Base-by-base conservation (phyloP, 2,113 vertebrate species). In the Platichthys stellatus region DNA sequence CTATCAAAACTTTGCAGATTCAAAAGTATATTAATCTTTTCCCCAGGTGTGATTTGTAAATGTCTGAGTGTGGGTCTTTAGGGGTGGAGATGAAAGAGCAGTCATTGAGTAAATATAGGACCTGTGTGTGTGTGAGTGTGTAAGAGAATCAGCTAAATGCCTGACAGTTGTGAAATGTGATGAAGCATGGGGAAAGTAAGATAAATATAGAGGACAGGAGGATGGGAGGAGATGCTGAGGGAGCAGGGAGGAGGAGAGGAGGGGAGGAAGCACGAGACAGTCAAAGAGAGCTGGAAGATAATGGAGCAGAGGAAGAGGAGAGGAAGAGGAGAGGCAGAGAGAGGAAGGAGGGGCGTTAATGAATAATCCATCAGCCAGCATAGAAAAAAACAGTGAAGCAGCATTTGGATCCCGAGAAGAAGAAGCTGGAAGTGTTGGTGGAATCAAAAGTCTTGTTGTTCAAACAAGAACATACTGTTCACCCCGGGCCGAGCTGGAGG, bases 331-430 rank as follows among this genome's bases (percentile, higher is more conserved):
- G 64, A 53, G 28, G 7, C n/a, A 17, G 31, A 59, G 70, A 66
- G 64, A 17, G 65, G 53, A 60, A 43, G 68, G 23, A 20, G 4
- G 57, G n/a, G 54, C 10, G n/a, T 23, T 70, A 3, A 87, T 86
- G 54, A 91, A 91, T 87, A 87, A 88, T 83, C 83, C 72, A 90
- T 88, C 74, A 85, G 71, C 66, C 58, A 45, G 61, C 62, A 74
- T 38, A 35, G 70, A 58, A 40, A 40, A 21, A 61, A 38, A 61
- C 17, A 31, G 71, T 69, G 69, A 45, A 82, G 47, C 63, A 64
- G 61, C 69, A 56, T 61, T 56, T 66, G 40, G 35, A 61, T 51
- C 3, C 0, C 1, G 38, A 49, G 72, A 31, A 60, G 54, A 51
- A 66, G 63, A 69, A 4, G 64, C 24, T 21, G n/a, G 66, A 72